phyloP scores from a whole-genome alignment of 2,113 vertebrate genomes.

The Potamarius usumacintae region DNA sequence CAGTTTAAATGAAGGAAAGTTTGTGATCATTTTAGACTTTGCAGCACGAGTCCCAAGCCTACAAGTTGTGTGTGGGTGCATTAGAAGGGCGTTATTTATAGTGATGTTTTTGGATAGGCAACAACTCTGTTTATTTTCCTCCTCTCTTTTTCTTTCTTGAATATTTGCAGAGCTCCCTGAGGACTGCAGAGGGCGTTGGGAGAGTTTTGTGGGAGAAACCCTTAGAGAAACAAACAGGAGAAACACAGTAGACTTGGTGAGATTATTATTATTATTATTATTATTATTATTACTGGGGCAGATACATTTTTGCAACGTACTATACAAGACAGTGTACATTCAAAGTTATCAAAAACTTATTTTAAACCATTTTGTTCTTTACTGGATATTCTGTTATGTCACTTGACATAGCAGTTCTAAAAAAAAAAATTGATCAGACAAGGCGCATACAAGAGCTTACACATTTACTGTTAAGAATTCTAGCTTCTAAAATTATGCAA shows the following conservation, averaged over 20 bases:
- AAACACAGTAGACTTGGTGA: constrained; percentile 93
- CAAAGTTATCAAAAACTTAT: no score
- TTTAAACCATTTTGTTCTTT: no score
- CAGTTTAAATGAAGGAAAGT: not conserved
- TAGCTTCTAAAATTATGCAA: no score
- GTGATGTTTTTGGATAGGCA: not conserved
- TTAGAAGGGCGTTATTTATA: not conserved
- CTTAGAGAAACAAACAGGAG: constrained; percentile 89
- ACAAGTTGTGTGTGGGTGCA: not conserved
- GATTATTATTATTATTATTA: constrained; percentile 31
- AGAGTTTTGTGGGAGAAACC: constrained; percentile 92
- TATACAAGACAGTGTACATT: no score
- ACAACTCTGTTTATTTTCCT: not conserved
- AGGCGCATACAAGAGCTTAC: no score
- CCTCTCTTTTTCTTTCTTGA: not conserved
- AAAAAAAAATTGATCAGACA: no score
- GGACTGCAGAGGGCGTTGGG: constrained; percentile 93
- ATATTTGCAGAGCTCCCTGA: constrained; percentile 83
- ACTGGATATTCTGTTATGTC: no score
- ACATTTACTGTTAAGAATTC: no score
- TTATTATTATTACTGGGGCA: not conserved
- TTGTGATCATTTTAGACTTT: not conserved
- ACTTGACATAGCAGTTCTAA: no score
- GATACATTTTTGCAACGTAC: no score
- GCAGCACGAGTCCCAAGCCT: not conserved